Evolutionary conservation across 2,888 invertebrate species (phyloP), one percentile per base, ranked within the genome.

Genomic region (Mythimna impura): DNA sequence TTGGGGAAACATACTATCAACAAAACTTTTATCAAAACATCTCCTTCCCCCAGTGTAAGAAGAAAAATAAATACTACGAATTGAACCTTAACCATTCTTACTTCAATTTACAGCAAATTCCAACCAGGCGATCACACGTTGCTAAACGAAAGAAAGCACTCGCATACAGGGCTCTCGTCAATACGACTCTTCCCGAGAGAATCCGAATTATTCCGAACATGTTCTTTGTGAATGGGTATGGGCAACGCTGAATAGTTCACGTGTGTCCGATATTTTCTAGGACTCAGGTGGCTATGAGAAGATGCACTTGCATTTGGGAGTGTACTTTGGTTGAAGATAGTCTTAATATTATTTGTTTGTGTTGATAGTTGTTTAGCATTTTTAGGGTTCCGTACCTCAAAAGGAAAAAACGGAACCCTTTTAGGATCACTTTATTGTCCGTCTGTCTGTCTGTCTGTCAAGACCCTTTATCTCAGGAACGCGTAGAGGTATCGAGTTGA

Each of bases 91-190:
- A n/a, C 43, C 34, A 25, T 64, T 54, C 10, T n/a, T 47, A 54
- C 14, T 60, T 74, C 70, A 69, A 81, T 65, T 34, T 57, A 69
- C 30, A 40, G 43, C 40, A 12, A 50, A 66, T 73, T 65, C 57
- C 64, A 62, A 47, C 10, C 25, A 47, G 20, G 47, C 55, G 47
- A 83, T 73, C 55, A 64, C 50, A 69, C 22, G 80, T 52, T 10
- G 55, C 78, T 82, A 80, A 80, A 82, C 73, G 69, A 73, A 80
- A 69, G 79, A 82, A 79, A 79, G 74, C 82, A 82, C 60, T 69
- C 17, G n/a, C 34, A 17, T 78, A 67, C 57, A 64, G 55, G 55
- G 47, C 5, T 54, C 43, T 64, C 64, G 66, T 67, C 78, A 64
- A 64, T 79, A 66, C 76, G 63, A 76, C 55, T 57, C 22, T 50